Evolutionary conservation across 1,140 invertebrate species (phyloP), one percentile per base, ranked within the genome.

Genomic region (Mactra quadrangularis): DNA sequence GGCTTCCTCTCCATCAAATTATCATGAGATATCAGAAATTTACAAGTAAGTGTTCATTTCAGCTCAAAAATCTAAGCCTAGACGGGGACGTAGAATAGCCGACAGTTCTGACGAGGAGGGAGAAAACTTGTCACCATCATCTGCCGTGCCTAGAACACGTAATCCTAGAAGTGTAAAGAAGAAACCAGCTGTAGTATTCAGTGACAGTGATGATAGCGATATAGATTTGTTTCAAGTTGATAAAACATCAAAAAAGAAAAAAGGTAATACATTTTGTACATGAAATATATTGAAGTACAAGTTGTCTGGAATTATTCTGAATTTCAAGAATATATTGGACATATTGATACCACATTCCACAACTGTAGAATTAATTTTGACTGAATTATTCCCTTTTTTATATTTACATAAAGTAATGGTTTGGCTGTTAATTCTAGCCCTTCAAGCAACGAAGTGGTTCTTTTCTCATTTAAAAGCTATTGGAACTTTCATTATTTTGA

Each of bases 131-230:
- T 85, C 83, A 13, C 86, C 86, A 7, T 41, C 38, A 41, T 41
- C 38, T 7, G 38, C 38, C 15, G 45, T 76, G 1, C 57, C 70
- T 17, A 82, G 59, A 64, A 76, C 66, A 41, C 45, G 76, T 15
- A 29, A 74, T 66, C 47, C 45, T 31, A 83, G 84, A 33, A 76
- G 66, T 31, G 71, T 45, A 13, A 77, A 60, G 35, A 85, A 85
- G 19, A 89, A 89, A 66, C 85, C 89, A 11, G 86, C 86, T 55
- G 59, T 87, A 9, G 83, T 83, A 1, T 89, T 91, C 66, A 87
- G 85, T 57, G 90, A 89, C 3, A 88, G 89, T 72, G 89, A 90
- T 7, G 90, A 90, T 15, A 87, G 87, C 70, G 90, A 91, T 53
- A 84, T 89, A 31, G 87, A 88, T 60, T 64, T 88, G 31, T 90